These are phyloP conservation scores for Scleropages formosus DNA, from an alignment of 2,797 vertebrate species.

Conservation along the genomic window DNA sequence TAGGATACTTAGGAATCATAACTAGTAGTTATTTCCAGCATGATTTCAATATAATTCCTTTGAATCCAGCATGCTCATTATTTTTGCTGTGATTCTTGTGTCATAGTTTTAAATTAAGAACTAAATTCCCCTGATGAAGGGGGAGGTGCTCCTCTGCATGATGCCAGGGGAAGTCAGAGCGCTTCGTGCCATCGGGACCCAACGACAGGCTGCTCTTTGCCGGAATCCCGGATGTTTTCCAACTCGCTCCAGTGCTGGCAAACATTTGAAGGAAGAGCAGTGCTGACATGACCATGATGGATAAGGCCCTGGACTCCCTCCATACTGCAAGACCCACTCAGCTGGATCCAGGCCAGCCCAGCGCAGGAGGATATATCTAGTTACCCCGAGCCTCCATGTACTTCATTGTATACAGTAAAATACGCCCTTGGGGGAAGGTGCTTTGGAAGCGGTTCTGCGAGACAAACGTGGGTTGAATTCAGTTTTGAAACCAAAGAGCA, in stretches of 20 bases:
- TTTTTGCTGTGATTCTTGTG: too few species aligned
- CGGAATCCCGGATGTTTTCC: conserved; percentile 25
- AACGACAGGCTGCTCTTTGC: too few species aligned
- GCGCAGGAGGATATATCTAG: conserved; percentile 53
- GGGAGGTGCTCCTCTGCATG: background rate
- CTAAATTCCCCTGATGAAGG: too few species aligned
- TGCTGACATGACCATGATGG: conserved; percentile 21
- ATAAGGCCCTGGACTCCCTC: conserved; percentile 33
- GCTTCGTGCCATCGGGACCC: too few species aligned
- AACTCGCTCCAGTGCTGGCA: conserved; percentile 38
- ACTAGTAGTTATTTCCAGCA: too few species aligned
- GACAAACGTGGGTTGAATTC: conserved; percentile 47
- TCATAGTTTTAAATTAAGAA: too few species aligned
- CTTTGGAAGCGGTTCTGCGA: conserved; percentile 33
- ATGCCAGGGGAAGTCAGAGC: too few species aligned
- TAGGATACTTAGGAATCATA: too few species aligned
- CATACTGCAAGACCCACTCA: conserved; percentile 38
- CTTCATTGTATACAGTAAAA: conserved; percentile 57
- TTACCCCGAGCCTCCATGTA: conserved; percentile 51
- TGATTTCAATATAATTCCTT: too few species aligned
- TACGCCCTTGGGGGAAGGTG: conserved; percentile 51
- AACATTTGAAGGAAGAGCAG: conserved; percentile 26
- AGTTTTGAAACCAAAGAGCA: conserved; percentile 37
- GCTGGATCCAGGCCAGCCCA: conserved; percentile 47
- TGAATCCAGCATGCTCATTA: too few species aligned